Evolutionary conservation across 2,888 invertebrate genomes (phyloP), one percentile per base, ranked within the genome.

Genomic region (Dorcus parallelipipedus): DNA sequence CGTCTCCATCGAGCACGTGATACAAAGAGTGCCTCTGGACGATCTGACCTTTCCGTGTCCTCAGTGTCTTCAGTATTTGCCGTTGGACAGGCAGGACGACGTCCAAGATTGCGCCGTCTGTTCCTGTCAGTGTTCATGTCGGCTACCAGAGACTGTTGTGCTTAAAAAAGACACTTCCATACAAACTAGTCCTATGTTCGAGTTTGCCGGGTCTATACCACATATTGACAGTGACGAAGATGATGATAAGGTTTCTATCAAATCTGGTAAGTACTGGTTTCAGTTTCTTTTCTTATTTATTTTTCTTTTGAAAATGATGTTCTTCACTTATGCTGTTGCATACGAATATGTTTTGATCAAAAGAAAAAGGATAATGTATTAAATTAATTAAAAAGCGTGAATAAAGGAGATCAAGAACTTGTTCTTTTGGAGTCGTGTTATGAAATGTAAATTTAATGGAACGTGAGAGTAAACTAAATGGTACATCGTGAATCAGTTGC

Each of bases 151-250:
- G 50, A 72, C 70, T 59, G 66, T 66, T 47, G 75, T 78, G 33
- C 71, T 75, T 52, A 77, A 72, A 63, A 78, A 75, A 62, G 80
- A 80, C 68, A 74, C 76, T 20, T 76, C 78, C 41, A 80, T 80
- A 58, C 79, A 81, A 68, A 79, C 81, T 62, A 80, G 80, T 73
- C 79, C 84, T 62, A 83, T 85, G 76, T 87, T 86, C 74, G 87
- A 86, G 73, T 79, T 86, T 68, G 87, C 84, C 53, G 85, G 85
- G 38, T 82, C 84, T 47, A 87, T 88, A 77, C 88, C 88, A 61
- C 88, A 88, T 75, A 88, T 88, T 68, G 88, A 88, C 76, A 87
- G 87, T 73, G 88, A 88, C 70, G 87, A 87, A 68, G 88, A 88
- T 73, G 84, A 83, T 66, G 83, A 78, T 62, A 74, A 75, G 62